Base-by-base conservation (phyloP, 2,113 vertebrate species). In the Nicator chloris region DNA sequence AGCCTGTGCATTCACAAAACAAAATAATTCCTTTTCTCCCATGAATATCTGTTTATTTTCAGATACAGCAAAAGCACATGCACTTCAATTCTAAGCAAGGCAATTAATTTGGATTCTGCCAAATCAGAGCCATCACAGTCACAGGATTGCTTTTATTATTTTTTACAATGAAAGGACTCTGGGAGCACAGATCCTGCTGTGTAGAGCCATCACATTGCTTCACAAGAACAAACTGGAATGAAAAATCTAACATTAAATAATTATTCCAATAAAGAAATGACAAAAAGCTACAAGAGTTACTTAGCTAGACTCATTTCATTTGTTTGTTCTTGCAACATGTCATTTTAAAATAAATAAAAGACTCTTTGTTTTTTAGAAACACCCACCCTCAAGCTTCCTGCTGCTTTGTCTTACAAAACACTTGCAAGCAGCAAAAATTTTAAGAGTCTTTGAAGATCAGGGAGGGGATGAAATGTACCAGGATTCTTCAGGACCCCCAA, bases 321-420 rank as follows among this genome's bases (percentile, higher is more conserved):
- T 95, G 70, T 92, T 96, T 86, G 93, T 95, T 82, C 65, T 93
- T 95, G 72, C 59, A 47, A 93, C 82, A 17, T 4, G 8, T 54
- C 35, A 82, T 93, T 97, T 79, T 86, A 96, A 97, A 98, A 98
- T 97, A 97, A 98, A 97, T 97, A 97, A 68, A 97, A 96, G 76
- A 68, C 17, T 35, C 54, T 89, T 65, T n/a, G 40, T 60, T 65
- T 84, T 86, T 85, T 30, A 86, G 35, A 94, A 90, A 80, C 59
- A 61, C 7, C 15, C 16, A 49, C 7, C 28, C 64, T 76, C 50
- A 69, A 70, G 14, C 53, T 78, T 95, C 68, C 56, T 66, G 82
- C 57, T 80, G 31, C 54, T 97, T 96, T 86, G 77, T 94, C 93
- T 95, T 83, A n/a, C 37, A 92, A 91, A 92, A 77, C 37, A 80